Evolutionary conservation across 2,113 vertebrate species (phyloP).

Genomic region (Rhinopomastus cyanomelas): DNA sequence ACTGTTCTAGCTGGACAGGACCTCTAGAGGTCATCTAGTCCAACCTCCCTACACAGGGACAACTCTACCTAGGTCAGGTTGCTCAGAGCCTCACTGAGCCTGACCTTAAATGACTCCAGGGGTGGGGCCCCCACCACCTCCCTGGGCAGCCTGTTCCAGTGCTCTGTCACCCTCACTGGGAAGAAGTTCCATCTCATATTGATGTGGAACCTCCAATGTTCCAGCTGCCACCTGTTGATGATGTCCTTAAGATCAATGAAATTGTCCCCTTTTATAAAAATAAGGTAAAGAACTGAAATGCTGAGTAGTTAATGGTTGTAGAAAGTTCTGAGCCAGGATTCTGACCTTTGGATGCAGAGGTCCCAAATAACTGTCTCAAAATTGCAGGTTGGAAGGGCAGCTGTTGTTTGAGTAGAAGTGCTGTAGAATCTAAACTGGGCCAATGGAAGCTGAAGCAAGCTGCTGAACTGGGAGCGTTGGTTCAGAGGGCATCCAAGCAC

Average conservation of each 20-base stretch:
- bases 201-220: too few species aligned
- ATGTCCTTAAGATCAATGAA: background rate
- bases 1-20: too few species aligned
- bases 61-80: too few species aligned
- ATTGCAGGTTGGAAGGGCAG: background rate
- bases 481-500: background rate
- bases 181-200: too few species aligned
- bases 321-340: background rate
- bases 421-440: background rate
- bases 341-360: background rate
- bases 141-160: too few species aligned
- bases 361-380: background rate
- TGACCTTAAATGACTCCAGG: too few species aligned
- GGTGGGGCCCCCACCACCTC: too few species aligned
- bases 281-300: background rate
- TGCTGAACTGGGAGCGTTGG: accelerated
- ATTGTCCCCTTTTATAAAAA: background rate
- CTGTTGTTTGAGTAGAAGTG: background rate
- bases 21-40: too few species aligned
- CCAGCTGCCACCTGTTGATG: too few species aligned
- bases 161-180: too few species aligned
- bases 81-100: too few species aligned
- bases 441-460: background rate
- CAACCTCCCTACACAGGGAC: too few species aligned
- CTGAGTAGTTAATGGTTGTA: background rate